Base-by-base conservation (phyloP, 92 coral and sea anemone genomes). In the Isaurus tuberculatus region DNA sequence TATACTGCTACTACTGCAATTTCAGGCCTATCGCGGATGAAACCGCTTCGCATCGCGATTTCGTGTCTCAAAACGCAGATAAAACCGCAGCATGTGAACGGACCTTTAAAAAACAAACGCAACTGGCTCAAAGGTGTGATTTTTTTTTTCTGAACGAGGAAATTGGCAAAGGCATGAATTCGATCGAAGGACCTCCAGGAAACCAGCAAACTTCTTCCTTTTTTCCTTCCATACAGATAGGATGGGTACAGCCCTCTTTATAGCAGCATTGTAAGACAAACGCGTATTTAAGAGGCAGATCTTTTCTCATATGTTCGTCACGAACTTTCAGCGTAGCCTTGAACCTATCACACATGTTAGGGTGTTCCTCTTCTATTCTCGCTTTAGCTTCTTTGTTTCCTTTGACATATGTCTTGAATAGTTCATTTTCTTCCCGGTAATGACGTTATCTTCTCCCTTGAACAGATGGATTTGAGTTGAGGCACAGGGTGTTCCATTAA, bases 401-500 rank as follows among this genome's bases (percentile, higher is more conserved):
- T 64, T 85, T 91, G 65, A 91, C 49, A 83, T 64, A 88, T 2
- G 71, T 61, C 65, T 88, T 84, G 66, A 91, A 28, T 17, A 72
- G 55, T 61, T 85, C 72, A 65, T 82, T 88, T 75, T 85, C 80
- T 43, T 80, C 86, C 81, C 61, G 89, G 20, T 74, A 80, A 22
- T 63, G 11, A 0, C 5, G 36, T 70, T 74, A 28, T 88, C 82
- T 33, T 87, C 89, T 19, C 95, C 95, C 68, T 87, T 90, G 73
- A 44, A 79, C 7, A 92, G 75, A 64, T 88, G 90, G 31, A 92
- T 84, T 46, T 87, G 70, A 15, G 90, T 89, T 29, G 84, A 67
- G 8, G 90, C 91, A 82, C 95, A 89, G 11, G 95, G 91, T 2
- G 93, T 74, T 64, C 91, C 86, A 63, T 90, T 80, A 32, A 92